These are phyloP conservation scores for Villa cingulata DNA, from an alignment of 2,888 invertebrate species.

Conservation along the genomic window DNA sequence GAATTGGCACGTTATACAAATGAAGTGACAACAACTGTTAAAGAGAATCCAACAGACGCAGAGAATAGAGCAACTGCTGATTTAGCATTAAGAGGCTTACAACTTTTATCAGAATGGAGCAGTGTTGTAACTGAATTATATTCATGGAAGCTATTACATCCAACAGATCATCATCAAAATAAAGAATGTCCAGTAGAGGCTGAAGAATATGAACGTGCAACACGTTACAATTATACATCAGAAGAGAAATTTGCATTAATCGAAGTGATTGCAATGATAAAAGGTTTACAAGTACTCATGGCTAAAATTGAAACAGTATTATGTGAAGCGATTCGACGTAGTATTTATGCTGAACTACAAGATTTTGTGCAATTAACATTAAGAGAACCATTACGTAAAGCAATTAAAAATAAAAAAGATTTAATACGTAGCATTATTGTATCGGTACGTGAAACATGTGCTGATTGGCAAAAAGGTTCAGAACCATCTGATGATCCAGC, in stretches of 20 bases:
- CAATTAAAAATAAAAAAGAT: constrained; percentile 96
- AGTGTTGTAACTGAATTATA: constrained; percentile 91
- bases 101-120: constrained; percentile 92
- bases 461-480: constrained; percentile 87
- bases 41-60: constrained; percentile 79
- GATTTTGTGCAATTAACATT: constrained; percentile 85
- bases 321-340: constrained; percentile 75
- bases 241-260: constrained; percentile 97
- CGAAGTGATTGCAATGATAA: constrained; percentile 98
- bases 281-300: constrained; percentile 93
- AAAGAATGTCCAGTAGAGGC: constrained; percentile 89
- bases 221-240: constrained; percentile 91
- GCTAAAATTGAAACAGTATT: constrained; percentile 96
- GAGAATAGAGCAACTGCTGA: constrained; percentile 88
- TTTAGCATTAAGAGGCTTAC: constrained; percentile 80
- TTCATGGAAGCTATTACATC: constrained; percentile 96
- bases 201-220: constrained; percentile 95
- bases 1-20: constrained; percentile 85
- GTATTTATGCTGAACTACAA: constrained; percentile 92
- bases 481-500: constrained; percentile 88
- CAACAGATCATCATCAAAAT: constrained; percentile 93
- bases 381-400: constrained; percentile 86
- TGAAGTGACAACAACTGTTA: constrained; percentile 73
- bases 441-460: constrained; percentile 93
- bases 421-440: constrained; percentile 89